Percentiles rank a stretch among this genome's conserved stretches.
phyloP scores from a whole-genome alignment of 2,888 invertebrate species.

The Schizotus pectinicornis region DNA sequence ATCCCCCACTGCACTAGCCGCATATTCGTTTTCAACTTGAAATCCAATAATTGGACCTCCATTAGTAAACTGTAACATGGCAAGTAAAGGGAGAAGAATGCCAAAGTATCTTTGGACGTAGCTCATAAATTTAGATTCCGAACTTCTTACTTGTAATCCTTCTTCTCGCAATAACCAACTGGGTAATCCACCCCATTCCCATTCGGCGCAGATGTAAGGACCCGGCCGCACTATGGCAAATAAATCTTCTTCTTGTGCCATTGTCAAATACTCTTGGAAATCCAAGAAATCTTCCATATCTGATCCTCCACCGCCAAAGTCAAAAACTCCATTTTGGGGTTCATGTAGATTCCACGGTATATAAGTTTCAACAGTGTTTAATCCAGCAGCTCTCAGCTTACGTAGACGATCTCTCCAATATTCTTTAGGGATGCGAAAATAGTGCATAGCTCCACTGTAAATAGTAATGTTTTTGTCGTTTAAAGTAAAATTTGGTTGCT shows the following conservation, averaged over 20 bases:
- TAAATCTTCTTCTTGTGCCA: slow-evolving; percentile 71
- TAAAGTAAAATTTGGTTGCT: slow-evolving; percentile 52
- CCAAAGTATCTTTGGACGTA: slow-evolving; percentile 63
- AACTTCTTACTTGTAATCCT: slow-evolving; percentile 59
- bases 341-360: slow-evolving; percentile 92
- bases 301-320: slow-evolving; percentile 71
- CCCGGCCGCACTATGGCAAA: slow-evolving; percentile 84
- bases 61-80: slow-evolving; percentile 64
- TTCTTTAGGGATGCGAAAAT: slow-evolving; percentile 79
- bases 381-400: slow-evolving; percentile 80
- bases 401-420: slow-evolving; percentile 82
- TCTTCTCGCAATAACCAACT: slow-evolving; percentile 56
- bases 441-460: slow-evolving; percentile 73
- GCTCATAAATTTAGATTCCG: slow-evolving; percentile 53
- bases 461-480: slow-evolving; percentile 58
- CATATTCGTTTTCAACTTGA: slow-evolving; percentile 62
- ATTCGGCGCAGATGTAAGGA: slow-evolving; percentile 92
- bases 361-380: slow-evolving; percentile 85
- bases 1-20: slow-evolving; percentile 37
- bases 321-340: slow-evolving; percentile 59
- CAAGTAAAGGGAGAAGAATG: slow-evolving; percentile 68
- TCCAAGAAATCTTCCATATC: slow-evolving; percentile 60
- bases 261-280: slow-evolving; percentile 69
- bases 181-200: slow-evolving; percentile 67
- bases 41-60: slow-evolving; percentile 86